Conservation (phyloP, 2,888 invertebrate genomes). For the Cacoxenus indagator region DNA sequence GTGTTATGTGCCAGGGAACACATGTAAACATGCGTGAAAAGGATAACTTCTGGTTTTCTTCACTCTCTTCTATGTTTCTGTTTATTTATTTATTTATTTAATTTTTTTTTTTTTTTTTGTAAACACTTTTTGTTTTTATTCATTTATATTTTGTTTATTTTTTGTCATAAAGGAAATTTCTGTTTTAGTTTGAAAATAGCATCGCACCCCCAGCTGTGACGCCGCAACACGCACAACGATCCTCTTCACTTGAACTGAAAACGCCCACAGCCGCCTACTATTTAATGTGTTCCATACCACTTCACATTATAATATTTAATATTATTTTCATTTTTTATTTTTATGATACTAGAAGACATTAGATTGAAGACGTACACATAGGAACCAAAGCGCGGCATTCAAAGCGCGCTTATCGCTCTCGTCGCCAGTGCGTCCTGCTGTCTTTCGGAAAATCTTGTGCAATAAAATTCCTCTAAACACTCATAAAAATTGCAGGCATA, state of each 20-base stretch:
- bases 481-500: conserved; percentile 71
- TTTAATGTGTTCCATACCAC: conserved; percentile 10
- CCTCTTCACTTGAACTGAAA: neutral
- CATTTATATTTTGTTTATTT: neutral
- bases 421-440: conserved; percentile 35
- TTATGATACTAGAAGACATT: conserved; percentile 62
- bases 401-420: conserved; percentile 52
- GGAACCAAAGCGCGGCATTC: conserved; percentile 28
- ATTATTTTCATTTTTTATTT: conserved; percentile 61
- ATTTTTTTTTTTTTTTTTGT: neutral
- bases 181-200: conserved; percentile 35
- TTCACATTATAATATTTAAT: conserved; percentile 55
- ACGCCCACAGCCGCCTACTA: neutral
- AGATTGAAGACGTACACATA: conserved; percentile 38
- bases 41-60: conserved; percentile 32
- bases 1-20: neutral
- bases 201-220: neutral
- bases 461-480: conserved; percentile 71
- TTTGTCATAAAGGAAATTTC: conserved; percentile 34
- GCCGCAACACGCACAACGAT: no score
- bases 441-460: conserved; percentile 64
- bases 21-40: conserved; percentile 32
- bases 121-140: neutral
- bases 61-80: neutral
- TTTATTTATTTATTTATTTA: neutral